Conservation (phyloP, 30 jellyfish, hydroid and myxozoan species). For the Chironex yamaguchii region DNA sequence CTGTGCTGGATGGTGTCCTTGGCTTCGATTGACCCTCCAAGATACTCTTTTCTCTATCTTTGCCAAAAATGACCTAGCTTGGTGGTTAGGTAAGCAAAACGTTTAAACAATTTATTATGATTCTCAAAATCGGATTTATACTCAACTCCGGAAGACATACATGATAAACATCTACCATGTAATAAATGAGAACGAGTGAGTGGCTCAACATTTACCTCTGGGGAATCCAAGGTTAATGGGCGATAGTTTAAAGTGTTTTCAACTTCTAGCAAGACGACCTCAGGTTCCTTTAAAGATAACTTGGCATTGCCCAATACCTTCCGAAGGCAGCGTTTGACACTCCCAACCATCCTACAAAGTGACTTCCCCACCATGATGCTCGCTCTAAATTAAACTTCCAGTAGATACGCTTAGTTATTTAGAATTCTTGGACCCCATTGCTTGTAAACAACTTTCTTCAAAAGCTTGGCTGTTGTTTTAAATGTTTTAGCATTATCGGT, state of each 20-base stretch:
- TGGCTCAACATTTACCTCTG: slow-evolving; percentile 6
- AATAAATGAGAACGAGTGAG: slow-evolving; percentile 59
- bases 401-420: too few relatives aligned
- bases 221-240: slow-evolving; percentile 45
- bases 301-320: slow-evolving; percentile 32
- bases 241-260: slow-evolving; percentile 24
- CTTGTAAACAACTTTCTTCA: neutral
- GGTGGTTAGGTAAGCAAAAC: slow-evolving; percentile 5
- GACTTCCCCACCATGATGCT: slow-evolving; percentile 60
- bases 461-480: neutral
- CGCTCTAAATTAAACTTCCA: slow-evolving; percentile 39
- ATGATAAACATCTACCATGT: slow-evolving; percentile 18
- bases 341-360: slow-evolving; percentile 41
- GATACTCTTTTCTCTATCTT: slow-evolving; percentile 37
- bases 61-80: slow-evolving; percentile 10
- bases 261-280: slow-evolving; percentile 40
- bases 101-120: neutral
- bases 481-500: slow-evolving; percentile 35
- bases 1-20: neutral
- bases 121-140: slow-evolving; percentile 23
- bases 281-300: slow-evolving; percentile 26
- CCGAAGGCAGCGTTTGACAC: slow-evolving; percentile 54
- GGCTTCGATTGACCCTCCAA: neutral
- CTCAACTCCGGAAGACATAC: neutral
- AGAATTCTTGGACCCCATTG: too few relatives aligned